A percentile compares a stretch with the other conserved stretches of the same genome.
Conservation (phyloP, 2,888 invertebrate species). For the Carpatolechia fugitivella region DNA sequence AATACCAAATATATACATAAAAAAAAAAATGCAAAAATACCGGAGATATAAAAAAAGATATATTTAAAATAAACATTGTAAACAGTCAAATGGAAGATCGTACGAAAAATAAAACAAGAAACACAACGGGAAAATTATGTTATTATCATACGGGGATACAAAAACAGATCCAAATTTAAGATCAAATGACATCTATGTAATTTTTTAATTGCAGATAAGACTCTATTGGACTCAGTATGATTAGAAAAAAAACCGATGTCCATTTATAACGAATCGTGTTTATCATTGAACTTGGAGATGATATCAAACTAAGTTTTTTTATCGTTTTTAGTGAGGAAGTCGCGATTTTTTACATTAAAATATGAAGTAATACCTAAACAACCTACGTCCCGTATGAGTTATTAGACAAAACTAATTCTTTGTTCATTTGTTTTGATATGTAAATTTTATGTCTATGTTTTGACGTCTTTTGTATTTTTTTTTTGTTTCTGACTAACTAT, state of each 20-base stretch:
- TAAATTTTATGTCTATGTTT: constrained; percentile 21
- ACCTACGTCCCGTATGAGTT: constrained; percentile 19
- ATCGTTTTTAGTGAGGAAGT: constrained; percentile 48
- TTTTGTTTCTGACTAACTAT: not conserved
- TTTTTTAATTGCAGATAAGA: too few species aligned
- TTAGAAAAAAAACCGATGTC: constrained; percentile 1
- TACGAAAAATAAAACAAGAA: too few species aligned
- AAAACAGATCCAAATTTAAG: too few species aligned
- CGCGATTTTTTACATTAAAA: constrained; percentile 33
- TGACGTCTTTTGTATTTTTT: constrained; percentile 1
- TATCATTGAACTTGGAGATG: constrained; percentile 39
- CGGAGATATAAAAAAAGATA: too few species aligned
- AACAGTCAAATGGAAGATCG: too few species aligned
- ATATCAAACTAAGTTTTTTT: constrained; percentile 35
- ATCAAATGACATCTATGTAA: too few species aligned
- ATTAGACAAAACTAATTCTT: constrained; percentile 18
- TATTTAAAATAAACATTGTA: too few species aligned
- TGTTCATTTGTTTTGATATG: constrained; percentile 24
- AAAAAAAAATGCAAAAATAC: too few species aligned
- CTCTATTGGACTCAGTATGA: too few species aligned
- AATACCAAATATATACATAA: too few species aligned
- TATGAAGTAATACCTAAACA: constrained; percentile 36
- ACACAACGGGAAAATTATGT: too few species aligned
- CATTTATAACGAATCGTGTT: constrained; percentile 20
- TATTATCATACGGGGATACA: too few species aligned